Conservation (phyloP, 2,888 invertebrate genomes). For the Oasisia sp. region DNA sequence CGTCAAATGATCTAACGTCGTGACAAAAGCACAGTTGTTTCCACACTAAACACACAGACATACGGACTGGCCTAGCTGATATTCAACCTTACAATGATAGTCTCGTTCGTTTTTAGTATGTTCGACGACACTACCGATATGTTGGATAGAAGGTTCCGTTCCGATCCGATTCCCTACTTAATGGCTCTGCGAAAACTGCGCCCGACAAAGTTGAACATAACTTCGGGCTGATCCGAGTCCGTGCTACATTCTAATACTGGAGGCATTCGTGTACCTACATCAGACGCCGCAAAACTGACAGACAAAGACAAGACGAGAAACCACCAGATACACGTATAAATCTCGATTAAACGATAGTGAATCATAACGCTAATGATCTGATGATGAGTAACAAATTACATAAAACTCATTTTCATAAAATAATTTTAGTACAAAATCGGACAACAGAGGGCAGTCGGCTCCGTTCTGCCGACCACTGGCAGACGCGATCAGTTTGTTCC, state of each 20-base stretch:
- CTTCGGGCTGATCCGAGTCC: background rate
- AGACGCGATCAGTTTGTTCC: background rate
- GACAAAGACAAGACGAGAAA: background rate
- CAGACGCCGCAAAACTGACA: constrained; percentile 4
- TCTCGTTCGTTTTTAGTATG: background rate
- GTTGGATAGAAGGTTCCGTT: background rate
- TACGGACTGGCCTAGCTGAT: background rate
- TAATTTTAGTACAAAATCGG: background rate
- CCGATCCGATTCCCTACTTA: background rate
- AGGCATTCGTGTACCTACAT: background rate
- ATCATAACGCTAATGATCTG: background rate
- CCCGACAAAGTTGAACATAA: background rate
- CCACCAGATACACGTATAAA: constrained; percentile 17
- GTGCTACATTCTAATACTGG: background rate
- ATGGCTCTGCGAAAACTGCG: background rate
- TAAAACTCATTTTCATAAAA: constrained; percentile 13
- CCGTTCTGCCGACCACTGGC: background rate
- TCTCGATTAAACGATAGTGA: background rate
- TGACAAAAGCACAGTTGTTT: constrained; percentile 5
- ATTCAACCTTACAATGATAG: background rate
- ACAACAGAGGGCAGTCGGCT: background rate
- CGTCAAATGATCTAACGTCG: constrained; percentile 13
- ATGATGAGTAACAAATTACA: constrained; percentile 7
- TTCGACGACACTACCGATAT: background rate
- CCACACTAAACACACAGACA: constrained; percentile 3